These are phyloP conservation scores for Rynchops niger DNA, from an alignment of 2,113 vertebrate species.

Conservation along the genomic window DNA sequence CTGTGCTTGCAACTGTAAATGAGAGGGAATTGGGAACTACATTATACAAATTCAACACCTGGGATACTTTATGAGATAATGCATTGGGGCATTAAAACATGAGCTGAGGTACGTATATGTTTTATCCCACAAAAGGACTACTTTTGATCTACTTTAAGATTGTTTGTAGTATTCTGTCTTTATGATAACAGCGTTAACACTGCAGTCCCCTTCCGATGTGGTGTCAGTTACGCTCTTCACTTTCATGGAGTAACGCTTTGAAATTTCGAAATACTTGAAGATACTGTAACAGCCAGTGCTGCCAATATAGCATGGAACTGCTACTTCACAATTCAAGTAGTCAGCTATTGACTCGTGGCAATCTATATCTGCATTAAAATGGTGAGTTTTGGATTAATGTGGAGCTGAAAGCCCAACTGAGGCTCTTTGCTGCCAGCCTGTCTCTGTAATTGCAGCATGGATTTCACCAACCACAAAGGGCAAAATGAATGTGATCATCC, in stretches of 20 bases:
- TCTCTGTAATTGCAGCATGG: conserved; percentile 85
- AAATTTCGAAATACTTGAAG: conserved; percentile 74
- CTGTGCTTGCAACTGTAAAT: neutral
- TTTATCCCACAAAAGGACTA: neutral
- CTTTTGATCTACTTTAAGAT: neutral
- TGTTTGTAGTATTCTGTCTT: neutral
- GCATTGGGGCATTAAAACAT: neutral
- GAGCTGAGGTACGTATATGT: accelerated
- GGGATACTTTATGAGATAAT: neutral
- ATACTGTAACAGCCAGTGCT: conserved; percentile 70
- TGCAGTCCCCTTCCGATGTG: neutral
- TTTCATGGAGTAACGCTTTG: conserved; percentile 61
- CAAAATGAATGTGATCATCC: conserved; percentile 84
- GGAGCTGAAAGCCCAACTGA: conserved; percentile 84
- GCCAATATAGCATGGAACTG: conserved; percentile 69
- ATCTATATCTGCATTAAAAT: conserved; percentile 88
- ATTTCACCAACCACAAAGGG: conserved; percentile 88
- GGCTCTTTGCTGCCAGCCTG: conserved; percentile 82
- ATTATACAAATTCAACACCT: neutral
- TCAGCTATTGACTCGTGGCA: conserved; percentile 82
- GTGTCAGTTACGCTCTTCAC: conserved; percentile 45
- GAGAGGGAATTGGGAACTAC: neutral
- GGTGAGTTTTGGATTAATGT: conserved; percentile 85
- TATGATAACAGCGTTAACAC: conserved; percentile 42
- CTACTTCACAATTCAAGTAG: conserved; percentile 82